A percentile compares a stretch with the other conserved stretches of the same genome.
These are phyloP conservation scores for Tenthredo scrophulariae DNA, from an alignment of 2,888 invertebrate genomes.

Conservation along the genomic window DNA sequence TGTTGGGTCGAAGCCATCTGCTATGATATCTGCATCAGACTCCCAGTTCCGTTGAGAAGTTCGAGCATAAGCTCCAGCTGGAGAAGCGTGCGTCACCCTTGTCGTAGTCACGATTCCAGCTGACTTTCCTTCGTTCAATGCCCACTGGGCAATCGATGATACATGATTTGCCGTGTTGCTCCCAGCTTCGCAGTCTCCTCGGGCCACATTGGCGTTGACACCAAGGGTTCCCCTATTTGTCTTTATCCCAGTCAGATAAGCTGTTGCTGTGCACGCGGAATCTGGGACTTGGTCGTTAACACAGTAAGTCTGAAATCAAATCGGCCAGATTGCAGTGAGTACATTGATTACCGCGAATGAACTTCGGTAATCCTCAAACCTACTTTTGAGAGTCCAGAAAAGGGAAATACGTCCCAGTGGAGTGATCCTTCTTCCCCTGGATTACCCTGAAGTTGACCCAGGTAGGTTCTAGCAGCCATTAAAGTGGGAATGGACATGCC, in stretches of 20 bases:
- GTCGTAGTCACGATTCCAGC: slow-evolving; percentile 89
- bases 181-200: slow-evolving; percentile 83
- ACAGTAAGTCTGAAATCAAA: slow-evolving; percentile 84
- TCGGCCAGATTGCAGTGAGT: not conserved
- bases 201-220: slow-evolving; percentile 83
- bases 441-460: slow-evolving; percentile 82
- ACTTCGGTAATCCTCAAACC: not conserved
- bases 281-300: slow-evolving; percentile 89
- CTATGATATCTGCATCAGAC: slow-evolving; percentile 82
- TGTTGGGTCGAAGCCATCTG: slow-evolving; percentile 78
- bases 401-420: slow-evolving; percentile 88
- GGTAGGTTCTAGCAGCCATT: slow-evolving; percentile 87
- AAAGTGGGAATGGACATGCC: slow-evolving; percentile 93
- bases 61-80: slow-evolving; percentile 87
- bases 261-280: slow-evolving; percentile 91
- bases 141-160: slow-evolving; percentile 86
- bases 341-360: not conserved
- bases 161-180: slow-evolving; percentile 81
- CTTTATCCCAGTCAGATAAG: slow-evolving; percentile 89
- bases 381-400: slow-evolving; percentile 88
- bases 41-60: slow-evolving; percentile 87
- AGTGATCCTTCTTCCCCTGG: slow-evolving; percentile 86
- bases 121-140: slow-evolving; percentile 82
- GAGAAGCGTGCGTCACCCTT: slow-evolving; percentile 89
- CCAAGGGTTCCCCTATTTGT: slow-evolving; percentile 89